A percentile compares a stretch with the other conserved stretches of the same genome.
Conservation (phyloP, 2,888 invertebrate genomes). For the Sipha maydis region DNA sequence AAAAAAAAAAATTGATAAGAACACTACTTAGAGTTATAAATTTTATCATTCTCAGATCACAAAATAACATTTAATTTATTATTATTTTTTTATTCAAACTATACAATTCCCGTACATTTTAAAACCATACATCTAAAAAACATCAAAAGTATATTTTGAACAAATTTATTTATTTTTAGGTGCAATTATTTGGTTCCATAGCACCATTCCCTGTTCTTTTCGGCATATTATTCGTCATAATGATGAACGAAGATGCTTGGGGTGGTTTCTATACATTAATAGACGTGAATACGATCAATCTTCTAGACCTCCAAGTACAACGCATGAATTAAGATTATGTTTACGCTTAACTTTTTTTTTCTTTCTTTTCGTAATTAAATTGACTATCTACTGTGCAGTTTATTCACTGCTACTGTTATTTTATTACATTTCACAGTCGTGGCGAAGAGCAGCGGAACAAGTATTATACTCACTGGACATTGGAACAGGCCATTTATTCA, state of each 20-base stretch:
- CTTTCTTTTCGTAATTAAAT: too few species aligned
- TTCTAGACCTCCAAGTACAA: slow-evolving; percentile 30
- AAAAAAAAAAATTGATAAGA: too few species aligned
- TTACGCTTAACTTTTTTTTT: too few species aligned
- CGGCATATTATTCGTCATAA: not conserved
- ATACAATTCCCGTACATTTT: not conserved
- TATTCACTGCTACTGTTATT: too few species aligned
- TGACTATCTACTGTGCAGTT: too few species aligned
- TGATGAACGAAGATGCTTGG: not conserved
- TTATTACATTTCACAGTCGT: not conserved
- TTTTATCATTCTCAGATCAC: too few species aligned
- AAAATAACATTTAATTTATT: too few species aligned
- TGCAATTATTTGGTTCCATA: slow-evolving; percentile 40
- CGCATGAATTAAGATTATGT: too few species aligned
- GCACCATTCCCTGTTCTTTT: slow-evolving; percentile 20
- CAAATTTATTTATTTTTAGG: not conserved
- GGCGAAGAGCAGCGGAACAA: slow-evolving; percentile 50
- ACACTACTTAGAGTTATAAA: too few species aligned
- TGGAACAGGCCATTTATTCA: slow-evolving; percentile 29
- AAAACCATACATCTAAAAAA: not conserved
- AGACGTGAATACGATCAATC: not conserved
- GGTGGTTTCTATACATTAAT: slow-evolving; percentile 7
- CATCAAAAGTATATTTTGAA: not conserved
- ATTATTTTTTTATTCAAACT: too few species aligned
- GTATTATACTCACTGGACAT: slow-evolving; percentile 48